phyloP scores from a whole-genome alignment of 2,113 vertebrate genomes.

The Galeopterus variegatus region DNA sequence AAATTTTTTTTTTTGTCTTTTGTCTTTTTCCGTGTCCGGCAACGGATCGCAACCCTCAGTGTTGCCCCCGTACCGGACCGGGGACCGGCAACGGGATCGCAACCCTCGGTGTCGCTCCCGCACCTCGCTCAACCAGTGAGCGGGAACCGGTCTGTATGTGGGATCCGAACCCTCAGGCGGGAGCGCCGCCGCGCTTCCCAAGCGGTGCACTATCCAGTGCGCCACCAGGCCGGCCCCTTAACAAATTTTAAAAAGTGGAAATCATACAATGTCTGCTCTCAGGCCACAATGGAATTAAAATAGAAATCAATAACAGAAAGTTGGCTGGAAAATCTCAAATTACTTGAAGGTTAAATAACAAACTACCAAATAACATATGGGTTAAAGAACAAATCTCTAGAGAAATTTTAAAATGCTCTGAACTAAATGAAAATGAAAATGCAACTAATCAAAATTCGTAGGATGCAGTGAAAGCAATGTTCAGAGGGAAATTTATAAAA shows the following conservation, averaged over 20 bases:
- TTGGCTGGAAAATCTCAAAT: background rate
- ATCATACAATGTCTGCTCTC: background rate
- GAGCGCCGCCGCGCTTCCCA: no score
- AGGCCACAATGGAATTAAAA: background rate
- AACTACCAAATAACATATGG: background rate
- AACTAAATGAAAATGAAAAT: background rate
- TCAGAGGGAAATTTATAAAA: background rate
- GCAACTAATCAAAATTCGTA: background rate
- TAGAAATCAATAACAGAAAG: background rate
- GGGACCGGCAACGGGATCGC: no score
- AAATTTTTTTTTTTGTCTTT: no score
- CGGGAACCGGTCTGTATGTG: no score
- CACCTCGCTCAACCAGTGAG: no score
- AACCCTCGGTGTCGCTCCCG: no score
- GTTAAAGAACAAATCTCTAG: background rate
- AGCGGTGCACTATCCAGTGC: no score
- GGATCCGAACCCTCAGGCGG: no score
- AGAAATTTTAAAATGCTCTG: background rate
- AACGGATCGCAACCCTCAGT: no score
- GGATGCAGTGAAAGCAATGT: background rate
- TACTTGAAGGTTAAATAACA: background rate
- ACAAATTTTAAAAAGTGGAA: slow-evolving; percentile 34
- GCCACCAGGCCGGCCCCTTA: no score
- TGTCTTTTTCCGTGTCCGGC: no score
- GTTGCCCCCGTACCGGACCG: no score